Evolutionary conservation across 2,113 vertebrate species (phyloP), one percentile per base, ranked within the genome.

Genomic region (Thunnus thynnus): DNA sequence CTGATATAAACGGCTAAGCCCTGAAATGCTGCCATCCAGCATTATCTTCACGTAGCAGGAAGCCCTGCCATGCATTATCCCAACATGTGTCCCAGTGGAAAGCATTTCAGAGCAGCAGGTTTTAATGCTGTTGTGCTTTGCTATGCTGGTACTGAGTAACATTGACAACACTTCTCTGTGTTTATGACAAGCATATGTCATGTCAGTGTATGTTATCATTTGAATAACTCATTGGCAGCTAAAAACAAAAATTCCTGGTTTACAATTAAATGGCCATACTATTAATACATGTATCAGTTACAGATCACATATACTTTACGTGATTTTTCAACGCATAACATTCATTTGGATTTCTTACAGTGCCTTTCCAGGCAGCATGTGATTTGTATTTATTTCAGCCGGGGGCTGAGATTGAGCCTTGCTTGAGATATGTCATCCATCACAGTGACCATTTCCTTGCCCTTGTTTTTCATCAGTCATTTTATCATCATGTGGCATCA

Each of bases 41-140:
- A 87, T 92, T 89, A 88, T 88, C 82, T 82, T 88, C 71, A 78
- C 67, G 22, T 22, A 61, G 75, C 82, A 88, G 84, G 66, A 55
- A 55, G 82, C 76, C 56, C 56, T 17, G 64, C 58, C 20, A 4
- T 62, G 76, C 71, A 46, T 85, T 51, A 82, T 83, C 83, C 78
- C 78, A 75, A 58, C 88, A 70, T 75, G 85, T 73, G 72, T 78
- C 79, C 62, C 68, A 3, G 72, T 4, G 47, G 64, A 61, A 74
- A 68, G 58, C 70, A 20, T 63, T 57, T 58, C 18, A 22, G 30
- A 32, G 72, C 65, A 63, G 70, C 83, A 80, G 80, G 61, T 76
- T 71, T 78, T 78, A 78, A 76, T 41, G 71, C 52, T 18, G 57
- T 12, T 25, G 13, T 48, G 70, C 57, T 73, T n/a, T 22, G 25